A percentile compares a stretch with the other conserved stretches of the same genome.
Conservation (phyloP, 2,113 vertebrate species). For the Chaetodon auriga region DNA sequence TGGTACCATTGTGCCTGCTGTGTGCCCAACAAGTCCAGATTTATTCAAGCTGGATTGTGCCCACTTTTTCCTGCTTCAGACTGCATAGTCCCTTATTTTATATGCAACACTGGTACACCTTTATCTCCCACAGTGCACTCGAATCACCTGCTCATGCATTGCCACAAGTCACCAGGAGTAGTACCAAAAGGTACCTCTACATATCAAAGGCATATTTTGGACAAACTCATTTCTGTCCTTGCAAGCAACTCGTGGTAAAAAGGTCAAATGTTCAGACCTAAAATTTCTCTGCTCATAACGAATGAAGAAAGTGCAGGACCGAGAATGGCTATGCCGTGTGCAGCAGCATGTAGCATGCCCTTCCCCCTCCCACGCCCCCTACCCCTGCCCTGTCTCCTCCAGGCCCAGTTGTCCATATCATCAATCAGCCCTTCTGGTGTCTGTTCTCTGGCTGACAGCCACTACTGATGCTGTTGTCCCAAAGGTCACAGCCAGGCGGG, state of each 20-base stretch:
- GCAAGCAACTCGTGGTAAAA: not conserved
- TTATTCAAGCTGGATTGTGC: not conserved
- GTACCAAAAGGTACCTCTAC: not conserved
- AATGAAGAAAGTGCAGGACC: not conserved
- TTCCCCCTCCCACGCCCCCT: no score
- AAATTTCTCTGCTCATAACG: not conserved
- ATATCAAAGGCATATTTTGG: not conserved
- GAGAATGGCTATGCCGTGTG: not conserved
- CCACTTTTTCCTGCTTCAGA: not conserved
- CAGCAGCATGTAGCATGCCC: not conserved
- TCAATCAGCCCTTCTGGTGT: slow-evolving; percentile 62
- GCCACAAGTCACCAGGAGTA: not conserved
- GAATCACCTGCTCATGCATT: not conserved
- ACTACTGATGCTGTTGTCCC: slow-evolving; percentile 31
- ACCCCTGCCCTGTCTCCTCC: slow-evolving; percentile 6
- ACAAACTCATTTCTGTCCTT: not conserved
- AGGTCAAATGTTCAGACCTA: slow-evolving; percentile 6
- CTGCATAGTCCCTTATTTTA: not conserved
- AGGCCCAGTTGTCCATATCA: slow-evolving; percentile 65
- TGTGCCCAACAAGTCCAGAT: not conserved
- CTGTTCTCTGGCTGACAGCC: slow-evolving; percentile 48
- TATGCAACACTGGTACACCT: not conserved
- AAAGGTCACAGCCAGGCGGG: slow-evolving; percentile 60
- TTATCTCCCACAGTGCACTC: not conserved
- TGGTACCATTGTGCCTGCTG: not conserved